phyloP scores from a whole-genome alignment of 2,888 invertebrate species.

The Adela reaumurella region DNA sequence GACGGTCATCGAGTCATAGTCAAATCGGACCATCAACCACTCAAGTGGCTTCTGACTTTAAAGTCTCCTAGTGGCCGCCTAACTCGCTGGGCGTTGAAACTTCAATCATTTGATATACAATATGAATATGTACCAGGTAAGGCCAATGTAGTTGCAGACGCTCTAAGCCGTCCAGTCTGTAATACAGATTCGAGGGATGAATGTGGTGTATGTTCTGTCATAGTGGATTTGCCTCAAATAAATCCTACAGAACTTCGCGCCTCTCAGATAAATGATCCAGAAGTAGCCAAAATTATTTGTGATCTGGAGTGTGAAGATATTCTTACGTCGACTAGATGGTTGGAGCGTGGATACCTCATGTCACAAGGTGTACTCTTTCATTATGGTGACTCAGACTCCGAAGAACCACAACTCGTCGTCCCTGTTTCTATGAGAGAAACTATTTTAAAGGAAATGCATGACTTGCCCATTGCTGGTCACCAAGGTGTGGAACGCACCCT shows the following conservation, averaged over 20 bases:
- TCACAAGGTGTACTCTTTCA: conserved; percentile 4
- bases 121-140: conserved; percentile 23
- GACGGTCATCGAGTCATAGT: conserved; percentile 23
- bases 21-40: conserved; percentile 30
- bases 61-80: conserved; percentile 30
- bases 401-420: conserved; percentile 4
- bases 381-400: conserved; percentile 2
- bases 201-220: conserved; percentile 11
- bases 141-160: conserved; percentile 24
- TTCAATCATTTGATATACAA: conserved; percentile 23
- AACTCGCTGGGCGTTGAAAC: conserved; percentile 27
- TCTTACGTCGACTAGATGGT: too few relatives aligned
- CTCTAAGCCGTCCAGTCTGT: conserved; percentile 16
- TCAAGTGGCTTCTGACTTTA: conserved; percentile 29
- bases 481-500: neutral
- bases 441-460: neutral
- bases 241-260: conserved; percentile 7
- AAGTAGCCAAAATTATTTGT: conserved; percentile 12
- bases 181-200: neutral
- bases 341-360: conserved; percentile 5
- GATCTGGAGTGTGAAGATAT: conserved; percentile 13
- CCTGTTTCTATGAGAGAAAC: neutral
- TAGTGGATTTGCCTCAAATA: conserved; percentile 9
- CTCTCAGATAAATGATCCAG: conserved; percentile 12
- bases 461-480: neutral